Evolutionary conservation across 1,140 invertebrate genomes (phyloP).

Genomic region (Microvelia longipes): DNA sequence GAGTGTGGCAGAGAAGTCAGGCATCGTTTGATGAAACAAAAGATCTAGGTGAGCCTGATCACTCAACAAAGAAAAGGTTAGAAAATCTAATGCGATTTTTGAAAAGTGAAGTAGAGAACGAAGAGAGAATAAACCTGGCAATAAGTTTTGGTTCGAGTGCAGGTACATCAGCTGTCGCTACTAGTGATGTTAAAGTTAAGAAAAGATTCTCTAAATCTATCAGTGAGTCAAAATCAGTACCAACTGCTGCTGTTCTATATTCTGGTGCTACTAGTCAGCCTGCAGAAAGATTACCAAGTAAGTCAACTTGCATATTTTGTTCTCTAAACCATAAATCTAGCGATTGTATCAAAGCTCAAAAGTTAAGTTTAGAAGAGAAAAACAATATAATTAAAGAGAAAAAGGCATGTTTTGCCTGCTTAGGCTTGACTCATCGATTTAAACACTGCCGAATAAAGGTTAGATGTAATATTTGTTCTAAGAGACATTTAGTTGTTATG

Average conservation of each 20-base stretch:
- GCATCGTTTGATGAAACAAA: not conserved
- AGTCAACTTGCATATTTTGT: not conserved
- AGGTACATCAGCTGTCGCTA: not conserved
- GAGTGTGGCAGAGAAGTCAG: not conserved
- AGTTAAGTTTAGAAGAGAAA: not conserved
- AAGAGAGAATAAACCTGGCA: not conserved
- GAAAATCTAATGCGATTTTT: not conserved
- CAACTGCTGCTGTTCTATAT: not conserved
- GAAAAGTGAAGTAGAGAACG: not conserved
- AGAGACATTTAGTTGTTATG: not conserved
- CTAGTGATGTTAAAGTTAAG: too few species aligned
- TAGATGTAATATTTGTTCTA: not conserved
- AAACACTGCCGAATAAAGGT: not conserved
- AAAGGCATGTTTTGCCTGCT: not conserved
- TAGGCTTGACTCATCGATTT: not conserved
- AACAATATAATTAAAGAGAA: not conserved
- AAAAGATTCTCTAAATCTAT: too few species aligned
- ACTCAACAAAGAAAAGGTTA: not conserved
- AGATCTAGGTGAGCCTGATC: not conserved
- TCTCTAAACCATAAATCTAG: not conserved
- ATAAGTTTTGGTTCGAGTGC: not conserved
- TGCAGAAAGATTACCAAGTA: too few species aligned
- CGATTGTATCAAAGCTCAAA: not conserved
- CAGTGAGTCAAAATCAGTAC: not conserved
- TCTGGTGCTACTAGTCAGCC: not conserved